Evolutionary conservation across 2,113 vertebrate species (phyloP), one percentile per base, ranked within the genome.

Genomic region (Dipodomys merriami): DNA sequence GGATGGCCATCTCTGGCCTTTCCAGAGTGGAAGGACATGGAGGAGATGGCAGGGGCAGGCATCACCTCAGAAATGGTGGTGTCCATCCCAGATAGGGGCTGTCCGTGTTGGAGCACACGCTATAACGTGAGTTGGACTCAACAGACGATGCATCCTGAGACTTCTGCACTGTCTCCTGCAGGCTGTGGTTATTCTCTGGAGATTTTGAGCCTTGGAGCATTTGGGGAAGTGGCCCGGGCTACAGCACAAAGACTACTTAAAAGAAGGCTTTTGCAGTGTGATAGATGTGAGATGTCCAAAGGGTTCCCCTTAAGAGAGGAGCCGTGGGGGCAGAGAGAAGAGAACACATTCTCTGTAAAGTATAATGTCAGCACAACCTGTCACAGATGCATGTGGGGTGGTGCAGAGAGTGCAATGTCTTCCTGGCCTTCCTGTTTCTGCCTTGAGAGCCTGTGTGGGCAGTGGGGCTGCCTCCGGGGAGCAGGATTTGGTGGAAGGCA

Each of bases 221-320:
- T 68, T 13, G 7, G 49, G 53, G 71, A 39, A 67, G 0, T 25
- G 3, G 0, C 10, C 18, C 64, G 65, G 64, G 60, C 39, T 9
- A 11, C 19, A 44, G 6, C 15, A 0, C 33, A 19, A 6, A n/a
- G 29, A 0, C 72, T 16, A 0, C 1, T 18, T 30, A 67, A 71
- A 33, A 33, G 77, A 16, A 53, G 27, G 80, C 67, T 72, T 86
- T 44, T 16, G 44, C 3, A 3, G 53, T 18, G 53, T 57, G 15
- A 13, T 13, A 57, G 13, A 57, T 57, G 15, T 57, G 53, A 57
- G 53, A 1, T 6, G 1, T 53, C 15, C 3, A 35, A 16, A 23
- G 23, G 18, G 23, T 8, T 13, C 71, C 33, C 19, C 33, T 7
- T 39, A 22, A 73, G 33, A 39, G 9, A 8, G 18, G n/a, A 72